Percentiles rank a stretch among this genome's conserved stretches.
Conservation (phyloP, 2,888 invertebrate genomes). For the Aspidiotus rigidus region DNA sequence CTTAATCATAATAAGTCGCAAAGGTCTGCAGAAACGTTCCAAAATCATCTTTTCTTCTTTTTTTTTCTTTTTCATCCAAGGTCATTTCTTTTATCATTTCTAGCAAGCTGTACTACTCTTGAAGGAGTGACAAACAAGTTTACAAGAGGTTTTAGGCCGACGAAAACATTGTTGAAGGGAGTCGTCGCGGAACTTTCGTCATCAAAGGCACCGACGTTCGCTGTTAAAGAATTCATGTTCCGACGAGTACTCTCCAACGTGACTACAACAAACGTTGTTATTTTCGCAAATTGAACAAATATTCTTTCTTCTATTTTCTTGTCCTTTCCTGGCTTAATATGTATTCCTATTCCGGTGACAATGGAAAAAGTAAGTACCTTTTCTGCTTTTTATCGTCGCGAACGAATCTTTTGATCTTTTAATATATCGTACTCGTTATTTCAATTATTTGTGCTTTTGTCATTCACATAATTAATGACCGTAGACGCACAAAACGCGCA, state of each 20-base stretch:
- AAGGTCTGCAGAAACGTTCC: too few relatives aligned
- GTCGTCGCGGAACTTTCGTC: background rate
- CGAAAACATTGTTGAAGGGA: constrained; percentile 30
- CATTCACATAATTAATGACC: constrained; percentile 9
- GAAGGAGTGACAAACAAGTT: constrained; percentile 16
- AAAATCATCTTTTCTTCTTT: background rate
- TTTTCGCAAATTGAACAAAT: constrained; percentile 33
- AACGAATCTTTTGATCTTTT: constrained; percentile 27
- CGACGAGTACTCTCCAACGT: constrained; percentile 32
- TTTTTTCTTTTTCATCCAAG: background rate
- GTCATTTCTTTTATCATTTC: constrained; percentile 12
- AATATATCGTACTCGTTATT: constrained; percentile 19
- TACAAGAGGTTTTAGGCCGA: constrained; percentile 26
- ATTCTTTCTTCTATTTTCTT: constrained; percentile 5
- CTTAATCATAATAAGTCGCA: too few relatives aligned
- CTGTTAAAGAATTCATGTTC: constrained; percentile 33
- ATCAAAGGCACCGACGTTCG: constrained; percentile 30
- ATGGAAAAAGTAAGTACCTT: constrained; percentile 1
- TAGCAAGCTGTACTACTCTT: constrained; percentile 19
- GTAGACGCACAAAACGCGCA: constrained; percentile 1
- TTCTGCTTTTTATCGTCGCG: background rate
- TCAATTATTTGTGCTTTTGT: constrained; percentile 31
- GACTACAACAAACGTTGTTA: constrained; percentile 34
- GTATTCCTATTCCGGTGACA: background rate
- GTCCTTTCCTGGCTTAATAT: background rate